A percentile compares a stretch with the other conserved stretches of the same genome.
phyloP scores from a whole-genome alignment of 1,140 invertebrate species.

The Mya arenaria region DNA sequence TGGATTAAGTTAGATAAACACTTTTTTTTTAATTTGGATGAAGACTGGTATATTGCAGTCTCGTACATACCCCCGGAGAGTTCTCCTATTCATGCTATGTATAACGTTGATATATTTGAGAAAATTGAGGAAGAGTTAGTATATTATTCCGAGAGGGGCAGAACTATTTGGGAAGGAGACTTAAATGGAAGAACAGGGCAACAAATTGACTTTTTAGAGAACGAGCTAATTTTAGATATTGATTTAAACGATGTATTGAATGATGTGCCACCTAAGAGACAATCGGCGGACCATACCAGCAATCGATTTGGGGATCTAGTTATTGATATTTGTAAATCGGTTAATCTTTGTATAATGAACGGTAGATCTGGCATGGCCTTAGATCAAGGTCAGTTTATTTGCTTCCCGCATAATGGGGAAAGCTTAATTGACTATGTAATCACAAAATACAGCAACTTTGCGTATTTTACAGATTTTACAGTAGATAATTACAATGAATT shows the following conservation, averaged over 20 bases:
- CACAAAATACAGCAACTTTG: slow-evolving; percentile 1
- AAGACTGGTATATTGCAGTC: background rate
- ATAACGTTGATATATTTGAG: background rate
- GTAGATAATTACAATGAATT: background rate
- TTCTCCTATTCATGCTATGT: background rate
- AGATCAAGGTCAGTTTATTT: background rate
- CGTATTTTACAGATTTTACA: background rate
- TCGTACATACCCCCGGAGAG: background rate
- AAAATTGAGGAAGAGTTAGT: background rate
- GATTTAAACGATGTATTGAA: background rate
- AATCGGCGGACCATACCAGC: background rate
- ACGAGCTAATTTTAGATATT: background rate
- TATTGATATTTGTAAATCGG: background rate
- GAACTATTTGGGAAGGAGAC: background rate
- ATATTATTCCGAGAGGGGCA: background rate
- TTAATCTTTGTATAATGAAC: background rate
- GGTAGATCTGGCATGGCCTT: background rate
- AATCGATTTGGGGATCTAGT: background rate
- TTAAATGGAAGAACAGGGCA: background rate
- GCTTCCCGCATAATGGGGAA: background rate
- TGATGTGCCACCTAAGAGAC: background rate
- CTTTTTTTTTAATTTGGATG: background rate
- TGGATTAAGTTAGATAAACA: slow-evolving; percentile 10
- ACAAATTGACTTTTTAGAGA: background rate
- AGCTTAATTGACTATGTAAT: slow-evolving; percentile 16